Conservation (phyloP, 2,797 vertebrate genomes). For the Menidia menidia region DNA sequence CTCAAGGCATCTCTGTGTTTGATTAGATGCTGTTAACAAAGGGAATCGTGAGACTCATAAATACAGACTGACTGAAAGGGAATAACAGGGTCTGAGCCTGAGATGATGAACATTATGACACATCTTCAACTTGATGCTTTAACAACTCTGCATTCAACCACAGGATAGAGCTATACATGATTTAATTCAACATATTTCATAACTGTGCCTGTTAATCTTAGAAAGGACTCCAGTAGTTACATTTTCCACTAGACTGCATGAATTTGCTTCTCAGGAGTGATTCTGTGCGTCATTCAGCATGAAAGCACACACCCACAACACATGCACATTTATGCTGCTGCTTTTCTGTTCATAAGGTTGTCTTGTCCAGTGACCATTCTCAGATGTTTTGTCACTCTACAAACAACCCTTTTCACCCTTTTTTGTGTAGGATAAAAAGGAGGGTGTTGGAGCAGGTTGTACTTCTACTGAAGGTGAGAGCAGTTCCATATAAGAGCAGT, state of each 20-base stretch:
- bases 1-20: slow-evolving; percentile 68
- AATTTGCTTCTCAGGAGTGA: slow-evolving; percentile 33
- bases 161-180: slow-evolving; percentile 26
- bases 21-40: slow-evolving; percentile 67
- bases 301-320: slow-evolving; percentile 24
- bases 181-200: slow-evolving; percentile 25
- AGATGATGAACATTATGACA: slow-evolving; percentile 34
- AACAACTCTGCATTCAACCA: slow-evolving; percentile 35
- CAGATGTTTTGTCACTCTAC: not conserved
- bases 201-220: slow-evolving; percentile 29
- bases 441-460: not conserved
- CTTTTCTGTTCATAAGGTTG: slow-evolving; percentile 3
- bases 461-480: not conserved
- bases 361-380: not conserved
- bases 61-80: slow-evolving; percentile 41
- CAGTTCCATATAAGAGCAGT: not conserved
- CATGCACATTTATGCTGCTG: slow-evolving; percentile 4
- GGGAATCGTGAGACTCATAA: slow-evolving; percentile 47
- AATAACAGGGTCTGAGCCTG: slow-evolving; percentile 28
- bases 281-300: slow-evolving; percentile 35
- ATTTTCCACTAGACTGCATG: slow-evolving; percentile 23
- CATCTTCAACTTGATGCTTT: slow-evolving; percentile 14
- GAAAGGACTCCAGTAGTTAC: slow-evolving; percentile 26
- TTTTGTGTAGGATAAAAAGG: not conserved
- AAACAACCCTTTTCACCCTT: not conserved